Percentiles rank a stretch among this genome's conserved stretches.
Conservation (phyloP, 2,888 invertebrate species). For the Lampropteryx suffumata region DNA sequence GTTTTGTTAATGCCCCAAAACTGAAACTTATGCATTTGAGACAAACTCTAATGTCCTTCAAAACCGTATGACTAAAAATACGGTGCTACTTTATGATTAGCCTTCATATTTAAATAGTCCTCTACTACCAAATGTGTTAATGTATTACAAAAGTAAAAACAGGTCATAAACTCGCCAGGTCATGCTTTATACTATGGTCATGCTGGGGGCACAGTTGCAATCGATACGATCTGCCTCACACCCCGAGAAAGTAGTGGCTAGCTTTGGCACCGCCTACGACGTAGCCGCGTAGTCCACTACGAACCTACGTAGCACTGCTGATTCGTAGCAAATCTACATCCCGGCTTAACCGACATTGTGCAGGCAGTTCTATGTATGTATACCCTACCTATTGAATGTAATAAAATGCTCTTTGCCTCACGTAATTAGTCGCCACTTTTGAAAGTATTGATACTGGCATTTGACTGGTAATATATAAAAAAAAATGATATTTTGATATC, state of each 20-base stretch:
- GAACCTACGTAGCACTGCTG: conserved; percentile 31
- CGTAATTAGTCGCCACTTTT: too few relatives aligned
- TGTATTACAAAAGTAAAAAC: conserved; percentile 15
- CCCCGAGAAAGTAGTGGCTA: conserved; percentile 58
- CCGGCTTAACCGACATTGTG: conserved; percentile 11
- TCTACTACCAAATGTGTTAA: too few relatives aligned
- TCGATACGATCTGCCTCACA: conserved; percentile 59
- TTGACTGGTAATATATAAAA: too few relatives aligned
- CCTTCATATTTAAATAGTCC: too few relatives aligned
- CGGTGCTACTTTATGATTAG: too few relatives aligned
- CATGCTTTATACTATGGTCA: conserved; percentile 36
- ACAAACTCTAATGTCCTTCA: too few relatives aligned
- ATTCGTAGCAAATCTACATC: conserved; percentile 37
- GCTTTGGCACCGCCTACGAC: conserved; percentile 61
- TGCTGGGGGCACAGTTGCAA: conserved; percentile 49
- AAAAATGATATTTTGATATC: too few relatives aligned
- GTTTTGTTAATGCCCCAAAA: too few relatives aligned
- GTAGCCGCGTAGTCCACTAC: conserved; percentile 45
- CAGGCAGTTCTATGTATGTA: not conserved
- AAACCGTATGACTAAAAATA: too few relatives aligned
- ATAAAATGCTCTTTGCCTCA: not conserved
- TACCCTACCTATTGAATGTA: not conserved
- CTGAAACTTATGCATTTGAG: too few relatives aligned
- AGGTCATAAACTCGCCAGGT: conserved; percentile 43
- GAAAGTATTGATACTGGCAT: too few relatives aligned